Evolutionary conservation across 2,797 vertebrate genomes (phyloP), one percentile per base, ranked within the genome.

Genomic region (Sarcoramphus papa): DNA sequence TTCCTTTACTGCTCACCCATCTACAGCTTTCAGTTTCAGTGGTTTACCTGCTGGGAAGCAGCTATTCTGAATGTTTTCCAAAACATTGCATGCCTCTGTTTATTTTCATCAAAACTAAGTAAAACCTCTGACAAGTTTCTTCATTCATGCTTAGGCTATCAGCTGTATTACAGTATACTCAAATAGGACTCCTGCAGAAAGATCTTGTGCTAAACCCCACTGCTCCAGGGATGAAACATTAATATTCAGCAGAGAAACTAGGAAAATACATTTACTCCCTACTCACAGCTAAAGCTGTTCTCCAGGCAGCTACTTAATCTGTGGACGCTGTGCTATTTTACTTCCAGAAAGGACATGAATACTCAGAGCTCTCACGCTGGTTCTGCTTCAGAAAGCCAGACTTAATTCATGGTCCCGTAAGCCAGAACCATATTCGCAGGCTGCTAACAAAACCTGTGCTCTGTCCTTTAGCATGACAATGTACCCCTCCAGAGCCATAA

Each of bases 231-330:
- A 63, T 10, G 47, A 79, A 48, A 37, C 90, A 90, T 96, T 93
- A 93, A 94, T 78, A 95, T 95, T 95, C 95, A 94, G 59, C 28
- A 23, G 88, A 74, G 77, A 37, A 60, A 54, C 35, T 4, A 51
- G 63, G 64, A 90, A 94, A 96, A 92, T 48, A 92, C 92, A 95
- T 95, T 95, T 62, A 90, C 85, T 96, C 73, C 70, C 77, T 21
- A 31, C 93, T 95, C 92, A 57, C 86, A 96, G 90, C 92, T 85
- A 70, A 93, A 82, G 76, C 83, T 85, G 64, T 40, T 93, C 95
- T 92, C 74, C 84, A 89, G 94, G 95, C 91, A 93, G 93, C 67
- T 79, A 64, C 64, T 94, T 95, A 53, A 89, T 93, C 91, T 63
- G 48, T n/a, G 92, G 77, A 87, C 91, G 91, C 54, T 20, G 37